A percentile compares a stretch with the other conserved stretches of the same genome.
Conservation (phyloP, 2,113 vertebrate species). For the Eurystomus gularis region DNA sequence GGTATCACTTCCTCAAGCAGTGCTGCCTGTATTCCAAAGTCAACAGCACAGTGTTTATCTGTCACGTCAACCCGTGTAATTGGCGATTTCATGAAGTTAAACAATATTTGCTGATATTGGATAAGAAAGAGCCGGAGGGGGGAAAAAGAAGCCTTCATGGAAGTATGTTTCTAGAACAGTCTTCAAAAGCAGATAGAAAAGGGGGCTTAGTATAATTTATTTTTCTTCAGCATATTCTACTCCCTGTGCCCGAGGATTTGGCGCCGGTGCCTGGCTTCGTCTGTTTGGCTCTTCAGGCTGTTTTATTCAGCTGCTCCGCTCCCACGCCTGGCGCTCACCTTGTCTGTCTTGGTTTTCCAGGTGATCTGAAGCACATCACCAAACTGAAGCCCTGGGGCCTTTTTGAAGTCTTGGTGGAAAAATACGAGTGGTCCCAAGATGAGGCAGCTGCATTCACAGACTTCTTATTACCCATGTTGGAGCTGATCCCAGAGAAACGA, state of each 20-base stretch:
- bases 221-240: not conserved
- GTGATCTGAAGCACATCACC: constrained; percentile 96
- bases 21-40: not conserved
- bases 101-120: not conserved
- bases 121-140: not conserved
- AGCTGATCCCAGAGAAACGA: constrained; percentile 92
- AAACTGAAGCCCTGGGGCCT: constrained; percentile 98
- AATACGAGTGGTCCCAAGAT: constrained; percentile 93
- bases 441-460: constrained; percentile 90
- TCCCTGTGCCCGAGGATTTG: not conserved
- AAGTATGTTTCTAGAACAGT: not conserved
- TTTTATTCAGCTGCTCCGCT: not conserved
- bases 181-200: not conserved
- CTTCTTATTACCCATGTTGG: constrained; percentile 96
- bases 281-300: not conserved
- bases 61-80: not conserved
- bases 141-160: not conserved
- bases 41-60: not conserved
- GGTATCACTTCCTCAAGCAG: not conserved
- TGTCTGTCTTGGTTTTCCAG: constrained; percentile 64
- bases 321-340: not conserved
- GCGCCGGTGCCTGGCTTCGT: too few species aligned
- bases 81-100: not conserved
- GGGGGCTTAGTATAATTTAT: not conserved
- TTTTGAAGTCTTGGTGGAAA: constrained; percentile 90